phyloP scores from a whole-genome alignment of 2,113 vertebrate genomes.

The Paramormyrops kingsleyae region DNA sequence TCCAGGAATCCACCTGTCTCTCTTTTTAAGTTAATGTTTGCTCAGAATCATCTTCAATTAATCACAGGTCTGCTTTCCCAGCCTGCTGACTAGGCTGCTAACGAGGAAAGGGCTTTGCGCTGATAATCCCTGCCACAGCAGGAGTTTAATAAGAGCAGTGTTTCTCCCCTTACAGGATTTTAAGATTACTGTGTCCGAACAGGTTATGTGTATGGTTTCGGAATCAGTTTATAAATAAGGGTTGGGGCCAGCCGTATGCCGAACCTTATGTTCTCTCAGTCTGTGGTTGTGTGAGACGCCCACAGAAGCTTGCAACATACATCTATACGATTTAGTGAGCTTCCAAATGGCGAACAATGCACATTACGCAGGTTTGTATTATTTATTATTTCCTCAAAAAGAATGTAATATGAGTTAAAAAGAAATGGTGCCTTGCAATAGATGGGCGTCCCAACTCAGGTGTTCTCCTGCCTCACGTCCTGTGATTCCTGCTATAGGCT shows the following conservation, averaged over 20 bases:
- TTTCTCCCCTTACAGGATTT: conserved; percentile 2
- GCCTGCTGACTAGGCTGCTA: neutral
- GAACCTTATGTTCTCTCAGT: neutral
- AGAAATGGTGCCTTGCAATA: neutral
- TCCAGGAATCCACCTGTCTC: neutral
- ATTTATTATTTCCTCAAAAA: neutral
- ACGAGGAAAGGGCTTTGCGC: neutral
- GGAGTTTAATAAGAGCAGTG: conserved; percentile 7
- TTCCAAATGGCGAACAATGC: neutral
- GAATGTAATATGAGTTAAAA: neutral
- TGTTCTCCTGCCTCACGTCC: neutral
- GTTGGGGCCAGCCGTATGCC: neutral
- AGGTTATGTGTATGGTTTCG: neutral
- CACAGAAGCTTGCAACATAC: neutral
- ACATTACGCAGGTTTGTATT: neutral
- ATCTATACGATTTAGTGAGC: neutral
- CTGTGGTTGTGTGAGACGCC: neutral
- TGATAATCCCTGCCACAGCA: neutral
- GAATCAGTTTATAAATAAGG: neutral
- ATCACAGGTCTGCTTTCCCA: neutral
- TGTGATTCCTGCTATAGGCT: neutral
- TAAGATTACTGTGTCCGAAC: neutral
- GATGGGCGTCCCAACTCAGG: neutral
- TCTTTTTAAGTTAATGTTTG: neutral
- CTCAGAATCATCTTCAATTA: conserved; percentile 13